These are phyloP conservation scores for Nyctibius bracteatus DNA, from an alignment of 2,113 vertebrate genomes.

Conservation along the genomic window DNA sequence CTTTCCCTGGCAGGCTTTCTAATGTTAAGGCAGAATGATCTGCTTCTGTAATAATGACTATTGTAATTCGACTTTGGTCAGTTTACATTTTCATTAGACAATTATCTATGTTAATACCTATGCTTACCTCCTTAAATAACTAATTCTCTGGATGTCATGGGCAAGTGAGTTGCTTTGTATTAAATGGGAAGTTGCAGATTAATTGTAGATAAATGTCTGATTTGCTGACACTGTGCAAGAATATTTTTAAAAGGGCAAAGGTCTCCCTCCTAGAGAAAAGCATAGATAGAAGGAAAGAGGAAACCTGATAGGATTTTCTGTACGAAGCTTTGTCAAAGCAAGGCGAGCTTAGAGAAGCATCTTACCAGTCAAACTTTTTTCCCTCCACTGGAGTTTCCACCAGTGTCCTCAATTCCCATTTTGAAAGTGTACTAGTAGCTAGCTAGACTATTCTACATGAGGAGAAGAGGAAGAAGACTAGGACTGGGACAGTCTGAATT, in stretches of 20 bases:
- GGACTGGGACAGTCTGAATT: background rate
- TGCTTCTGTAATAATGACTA: background rate
- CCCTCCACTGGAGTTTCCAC: background rate
- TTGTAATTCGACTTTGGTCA: background rate
- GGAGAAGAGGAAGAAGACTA: background rate
- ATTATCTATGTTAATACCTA: background rate
- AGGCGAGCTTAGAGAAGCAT: background rate
- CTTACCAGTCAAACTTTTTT: background rate
- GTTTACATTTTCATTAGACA: background rate
- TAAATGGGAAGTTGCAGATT: background rate
- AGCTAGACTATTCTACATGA: background rate
- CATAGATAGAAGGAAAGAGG: background rate
- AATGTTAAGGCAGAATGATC: background rate
- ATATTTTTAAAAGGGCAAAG: background rate
- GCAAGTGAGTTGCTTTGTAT: background rate
- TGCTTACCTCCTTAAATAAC: background rate
- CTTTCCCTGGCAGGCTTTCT: background rate
- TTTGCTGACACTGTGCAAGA: background rate
- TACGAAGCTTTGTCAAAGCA: background rate
- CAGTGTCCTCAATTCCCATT: accelerated
- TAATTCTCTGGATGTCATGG: background rate
- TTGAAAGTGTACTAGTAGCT: background rate
- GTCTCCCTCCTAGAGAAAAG: background rate
- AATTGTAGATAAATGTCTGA: background rate
- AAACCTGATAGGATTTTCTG: background rate